phyloP scores from a whole-genome alignment of 1,140 invertebrate genomes.

The Cherax quadricarinatus region DNA sequence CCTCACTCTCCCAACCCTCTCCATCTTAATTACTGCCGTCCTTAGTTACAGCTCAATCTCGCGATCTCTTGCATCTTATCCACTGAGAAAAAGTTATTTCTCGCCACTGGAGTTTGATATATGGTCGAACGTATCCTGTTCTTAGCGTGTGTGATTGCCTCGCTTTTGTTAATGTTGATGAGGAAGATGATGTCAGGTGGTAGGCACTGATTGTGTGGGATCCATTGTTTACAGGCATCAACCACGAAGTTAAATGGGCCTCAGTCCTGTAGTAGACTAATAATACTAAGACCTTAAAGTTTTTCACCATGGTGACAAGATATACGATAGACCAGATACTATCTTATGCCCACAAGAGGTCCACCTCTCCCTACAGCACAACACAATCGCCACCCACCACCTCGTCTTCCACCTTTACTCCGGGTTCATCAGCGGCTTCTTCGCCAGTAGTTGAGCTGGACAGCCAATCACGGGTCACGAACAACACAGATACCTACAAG shows the following conservation, averaged over 20 bases:
- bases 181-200: background rate
- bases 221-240: background rate
- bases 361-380: background rate
- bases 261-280: background rate
- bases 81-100: too few species aligned
- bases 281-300: background rate
- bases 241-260: background rate
- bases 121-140: too few species aligned
- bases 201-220: background rate
- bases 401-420: background rate
- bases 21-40: too few species aligned
- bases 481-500: background rate
- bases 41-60: too few species aligned
- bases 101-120: too few species aligned
- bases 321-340: conserved; percentile 54
- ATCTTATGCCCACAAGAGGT: background rate
- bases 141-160: background rate
- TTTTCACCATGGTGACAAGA: conserved; percentile 27
- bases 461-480: background rate
- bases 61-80: too few species aligned
- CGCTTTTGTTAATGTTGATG: too few species aligned
- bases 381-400: background rate
- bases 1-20: background rate
- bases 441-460: background rate
- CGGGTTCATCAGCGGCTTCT: background rate